Evolutionary conservation across 2,797 vertebrate species (phyloP), one percentile per base, ranked within the genome.

Genomic region (Acanthis flammea): DNA sequence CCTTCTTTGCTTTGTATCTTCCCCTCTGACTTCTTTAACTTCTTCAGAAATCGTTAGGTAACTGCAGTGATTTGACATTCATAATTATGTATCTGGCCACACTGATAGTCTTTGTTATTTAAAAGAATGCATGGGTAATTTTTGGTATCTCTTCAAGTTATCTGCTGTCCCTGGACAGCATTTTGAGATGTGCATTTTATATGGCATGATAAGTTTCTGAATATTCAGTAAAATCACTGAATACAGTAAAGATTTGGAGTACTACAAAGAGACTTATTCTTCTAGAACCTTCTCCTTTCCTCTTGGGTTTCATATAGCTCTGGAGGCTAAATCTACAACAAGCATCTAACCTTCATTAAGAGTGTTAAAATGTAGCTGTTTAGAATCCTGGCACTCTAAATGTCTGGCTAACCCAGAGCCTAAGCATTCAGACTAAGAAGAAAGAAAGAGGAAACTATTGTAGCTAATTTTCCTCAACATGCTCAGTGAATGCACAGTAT

Each of bases 341-440:
- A 53, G 14, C 14, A 47, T 23, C 10, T 18, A 30, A 35, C 22
- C 17, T 53, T 87, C 39, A 8, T 48, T 39, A 67, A 73, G 44
- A 62, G 82, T 70, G 60, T 25, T 39, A 39, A 54, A 85, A 55
- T 9, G 8, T 12, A 79, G 48, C 12, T 84, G 14, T 18, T 54
- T 62, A 75, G 28, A 96, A 58, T 71, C 47, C 24, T 67, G 17
- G 3, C 28, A 27, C 12, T 76, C 78, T 42, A 31, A 27, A 31
- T 4, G 1, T 12, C n/a, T 90, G 45, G 2, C 11, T 11, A 66
- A 22, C 37, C 14, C 19, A 33, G 4, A n/a, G 5, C 21, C 22
- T 39, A 75, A 77, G 15, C 33, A 60, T 39, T 75, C 41, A 58
- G 47, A 39, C 2, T 0, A 0, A 11, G 13, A 55, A 7, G 67